A percentile compares a stretch with the other conserved stretches of the same genome.
These are phyloP conservation scores for Notechis scutatus DNA, from an alignment of 2,113 vertebrate species.

Conservation along the genomic window DNA sequence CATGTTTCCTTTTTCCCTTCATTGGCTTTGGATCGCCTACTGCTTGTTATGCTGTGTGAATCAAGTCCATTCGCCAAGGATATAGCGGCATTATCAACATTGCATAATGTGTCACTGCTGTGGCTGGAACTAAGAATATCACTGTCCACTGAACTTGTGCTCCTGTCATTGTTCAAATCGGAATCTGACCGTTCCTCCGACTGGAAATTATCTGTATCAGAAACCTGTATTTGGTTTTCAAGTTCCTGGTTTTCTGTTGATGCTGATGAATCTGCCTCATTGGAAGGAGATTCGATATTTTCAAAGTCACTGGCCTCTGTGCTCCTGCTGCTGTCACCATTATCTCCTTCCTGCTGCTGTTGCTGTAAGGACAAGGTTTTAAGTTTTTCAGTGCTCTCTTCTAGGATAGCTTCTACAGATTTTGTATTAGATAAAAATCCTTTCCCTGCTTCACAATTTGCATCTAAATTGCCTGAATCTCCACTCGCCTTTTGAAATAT, in stretches of 20 bases:
- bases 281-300: conserved; percentile 88
- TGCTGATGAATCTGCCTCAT: conserved; percentile 82
- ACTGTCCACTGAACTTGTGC: conserved; percentile 97
- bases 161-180: conserved; percentile 95
- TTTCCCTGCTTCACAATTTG: conserved; percentile 78
- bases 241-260: conserved; percentile 85
- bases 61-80: conserved; percentile 94
- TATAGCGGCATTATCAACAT: conserved; percentile 85
- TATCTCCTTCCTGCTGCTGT: conserved; percentile 76
- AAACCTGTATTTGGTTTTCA: conserved; percentile 84
- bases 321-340: conserved; percentile 93
- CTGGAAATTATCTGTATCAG: conserved; percentile 85
- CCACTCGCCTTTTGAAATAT: conserved; percentile 78
- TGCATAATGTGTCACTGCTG: conserved; percentile 96
- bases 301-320: conserved; percentile 94
- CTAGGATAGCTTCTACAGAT: conserved; percentile 92
- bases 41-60: conserved; percentile 96
- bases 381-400: conserved; percentile 96
- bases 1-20: conserved; percentile 97
- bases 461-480: conserved; percentile 72
- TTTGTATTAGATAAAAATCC: conserved; percentile 74
- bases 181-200: conserved; percentile 94
- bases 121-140: conserved; percentile 98
- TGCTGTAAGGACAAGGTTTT: conserved; percentile 92
- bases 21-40: conserved; percentile 93